Conservation (phyloP, 2,797 vertebrate genomes). For the Anguilla megastoma region DNA sequence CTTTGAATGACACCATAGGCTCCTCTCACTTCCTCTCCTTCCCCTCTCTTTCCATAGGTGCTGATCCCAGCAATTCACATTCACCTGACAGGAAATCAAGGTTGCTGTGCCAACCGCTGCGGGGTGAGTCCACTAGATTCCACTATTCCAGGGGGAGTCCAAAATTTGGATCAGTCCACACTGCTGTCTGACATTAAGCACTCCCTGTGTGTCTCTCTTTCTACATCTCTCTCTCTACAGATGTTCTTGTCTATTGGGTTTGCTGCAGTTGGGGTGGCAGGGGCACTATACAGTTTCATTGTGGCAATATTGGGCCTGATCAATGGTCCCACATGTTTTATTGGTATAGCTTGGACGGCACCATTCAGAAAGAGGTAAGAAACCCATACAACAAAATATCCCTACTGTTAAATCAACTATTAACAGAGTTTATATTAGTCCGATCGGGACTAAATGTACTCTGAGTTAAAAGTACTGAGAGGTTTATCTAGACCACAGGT, state of each 20-base stretch:
- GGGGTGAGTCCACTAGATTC: constrained; percentile 76
- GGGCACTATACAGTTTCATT: constrained; percentile 69
- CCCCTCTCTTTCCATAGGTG: constrained; percentile 61
- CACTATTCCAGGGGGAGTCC: neutral
- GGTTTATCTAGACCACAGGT: too few species aligned
- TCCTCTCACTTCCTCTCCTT: neutral
- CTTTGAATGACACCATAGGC: neutral
- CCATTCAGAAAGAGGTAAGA: constrained; percentile 64
- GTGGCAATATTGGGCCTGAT: constrained; percentile 68
- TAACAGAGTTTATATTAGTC: too few species aligned
- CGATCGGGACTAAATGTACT: too few species aligned
- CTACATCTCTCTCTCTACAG: constrained; percentile 52
- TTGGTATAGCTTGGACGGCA: neutral
- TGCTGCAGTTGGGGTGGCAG: constrained; percentile 70
- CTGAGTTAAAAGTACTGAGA: too few species aligned
- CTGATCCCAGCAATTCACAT: constrained; percentile 78
- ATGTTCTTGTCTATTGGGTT: constrained; percentile 81
- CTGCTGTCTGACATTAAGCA: neutral
- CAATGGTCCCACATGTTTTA: constrained; percentile 71
- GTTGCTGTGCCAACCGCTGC: constrained; percentile 80
- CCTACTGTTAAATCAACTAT: neutral
- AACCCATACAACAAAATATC: neutral
- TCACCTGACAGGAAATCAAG: constrained; percentile 70
- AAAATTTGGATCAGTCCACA: neutral
- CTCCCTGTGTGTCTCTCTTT: neutral